These are phyloP conservation scores for Caenorhabditis uteleia DNA, from an alignment of 2,888 invertebrate genomes.

Conservation along the genomic window DNA sequence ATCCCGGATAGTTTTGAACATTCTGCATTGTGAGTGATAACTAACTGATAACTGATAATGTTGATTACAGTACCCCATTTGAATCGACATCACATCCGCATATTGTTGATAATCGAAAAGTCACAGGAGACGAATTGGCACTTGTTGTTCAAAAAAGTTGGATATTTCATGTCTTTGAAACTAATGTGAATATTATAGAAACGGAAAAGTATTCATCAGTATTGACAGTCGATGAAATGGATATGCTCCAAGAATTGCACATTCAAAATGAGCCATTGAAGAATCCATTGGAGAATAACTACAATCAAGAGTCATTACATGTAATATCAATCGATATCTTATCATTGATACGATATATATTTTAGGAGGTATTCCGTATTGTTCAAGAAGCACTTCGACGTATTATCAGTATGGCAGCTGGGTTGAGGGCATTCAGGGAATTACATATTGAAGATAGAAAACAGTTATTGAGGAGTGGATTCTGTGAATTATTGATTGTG, in stretches of 20 bases:
- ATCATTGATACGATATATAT: background rate
- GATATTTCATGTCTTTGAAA: too few species aligned
- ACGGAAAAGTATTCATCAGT: constrained; percentile 21
- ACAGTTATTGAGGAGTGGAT: constrained; percentile 86
- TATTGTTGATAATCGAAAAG: too few species aligned
- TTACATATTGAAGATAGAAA: constrained; percentile 94
- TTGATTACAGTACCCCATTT: too few species aligned
- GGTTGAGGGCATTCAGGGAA: constrained; percentile 81
- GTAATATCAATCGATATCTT: background rate
- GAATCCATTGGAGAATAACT: constrained; percentile 18
- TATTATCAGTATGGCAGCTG: constrained; percentile 76
- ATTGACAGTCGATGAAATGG: constrained; percentile 13
- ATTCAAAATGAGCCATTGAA: constrained; percentile 32
- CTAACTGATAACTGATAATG: too few species aligned
- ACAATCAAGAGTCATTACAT: constrained; percentile 11
- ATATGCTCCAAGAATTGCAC: constrained; percentile 23
- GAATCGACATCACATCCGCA: too few species aligned
- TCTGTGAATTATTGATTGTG: constrained; percentile 93
- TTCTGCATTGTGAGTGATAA: too few species aligned
- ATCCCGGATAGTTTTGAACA: too few species aligned
- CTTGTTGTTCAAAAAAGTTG: too few species aligned
- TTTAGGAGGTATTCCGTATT: constrained; percentile 71
- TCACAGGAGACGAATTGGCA: too few species aligned
- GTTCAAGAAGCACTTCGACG: constrained; percentile 90
- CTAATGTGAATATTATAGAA: constrained; percentile 9